phyloP scores from a whole-genome alignment of 2,113 vertebrate genomes.

The Vulpes ferrilata region DNA sequence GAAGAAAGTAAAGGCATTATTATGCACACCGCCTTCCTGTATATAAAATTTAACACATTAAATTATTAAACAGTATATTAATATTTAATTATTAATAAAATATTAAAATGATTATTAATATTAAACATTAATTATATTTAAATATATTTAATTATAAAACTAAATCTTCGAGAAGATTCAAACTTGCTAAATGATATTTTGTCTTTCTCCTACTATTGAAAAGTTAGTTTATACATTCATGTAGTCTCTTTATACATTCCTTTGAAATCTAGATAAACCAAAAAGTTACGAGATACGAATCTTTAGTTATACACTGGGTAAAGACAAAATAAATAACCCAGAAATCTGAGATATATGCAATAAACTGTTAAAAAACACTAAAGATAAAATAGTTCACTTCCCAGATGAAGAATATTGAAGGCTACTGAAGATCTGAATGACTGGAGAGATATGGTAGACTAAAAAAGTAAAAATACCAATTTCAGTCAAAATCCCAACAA shows the following conservation, averaged over 20 bases:
- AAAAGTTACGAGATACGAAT: not conserved
- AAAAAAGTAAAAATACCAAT: not conserved
- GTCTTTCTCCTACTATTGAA: not conserved
- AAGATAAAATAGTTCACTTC: not conserved
- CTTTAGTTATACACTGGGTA: not conserved
- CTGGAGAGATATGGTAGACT: not conserved
- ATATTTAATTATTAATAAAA: no score
- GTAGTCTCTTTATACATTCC: not conserved
- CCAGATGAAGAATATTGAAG: not conserved
- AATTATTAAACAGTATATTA: no score
- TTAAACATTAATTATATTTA: no score
- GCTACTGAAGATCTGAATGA: not conserved
- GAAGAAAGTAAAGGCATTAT: not conserved
- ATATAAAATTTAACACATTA: not conserved
- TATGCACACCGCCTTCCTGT: not conserved
- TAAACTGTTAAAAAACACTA: not conserved
- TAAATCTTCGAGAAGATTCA: not conserved
- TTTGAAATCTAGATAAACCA: slow-evolving; percentile 33
- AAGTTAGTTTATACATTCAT: not conserved
- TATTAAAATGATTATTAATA: no score
- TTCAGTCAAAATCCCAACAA: not conserved
- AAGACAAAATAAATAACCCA: not conserved
- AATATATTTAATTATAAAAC: no score
- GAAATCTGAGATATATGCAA: not conserved
- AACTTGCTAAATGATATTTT: not conserved